phyloP scores from a whole-genome alignment of 1,140 invertebrate genomes.

The Sycophaga agraensis region DNA sequence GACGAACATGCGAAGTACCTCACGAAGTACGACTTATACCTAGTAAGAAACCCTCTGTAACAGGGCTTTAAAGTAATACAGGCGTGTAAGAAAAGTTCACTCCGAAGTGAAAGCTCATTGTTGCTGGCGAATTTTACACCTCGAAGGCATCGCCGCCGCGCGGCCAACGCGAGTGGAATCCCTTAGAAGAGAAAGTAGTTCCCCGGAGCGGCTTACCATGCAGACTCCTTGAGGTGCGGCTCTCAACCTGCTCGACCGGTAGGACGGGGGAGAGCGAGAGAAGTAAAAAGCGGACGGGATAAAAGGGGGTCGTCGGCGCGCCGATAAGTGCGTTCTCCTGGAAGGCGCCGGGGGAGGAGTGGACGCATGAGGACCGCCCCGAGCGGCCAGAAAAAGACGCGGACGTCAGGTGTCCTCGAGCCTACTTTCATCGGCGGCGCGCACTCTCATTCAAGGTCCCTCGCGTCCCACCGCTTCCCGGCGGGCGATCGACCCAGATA shows the following conservation, averaged over 20 bases:
- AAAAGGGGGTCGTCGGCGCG: constrained; percentile 2
- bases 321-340: background rate
- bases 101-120: constrained; percentile 19
- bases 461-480: no score
- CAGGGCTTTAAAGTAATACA: no score
- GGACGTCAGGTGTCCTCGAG: constrained; percentile 29
- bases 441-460: background rate
- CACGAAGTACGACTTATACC: no score
- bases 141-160: background rate
- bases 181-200: constrained; percentile 23
- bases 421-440: constrained; percentile 47
- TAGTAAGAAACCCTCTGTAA: no score
- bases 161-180: background rate
- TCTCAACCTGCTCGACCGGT: no score
- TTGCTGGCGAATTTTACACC: constrained; percentile 1
- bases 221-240: no score
- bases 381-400: no score
- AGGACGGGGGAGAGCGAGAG: no score
- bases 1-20: no score
- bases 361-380: no score
- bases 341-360: no score
- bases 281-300: background rate
- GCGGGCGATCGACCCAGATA: constrained; percentile 38
- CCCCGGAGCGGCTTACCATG: background rate
- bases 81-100: background rate